Evolutionary conservation across 35 echinoderm and acorn worm genomes (phyloP), one percentile per base, ranked within the genome.

Genomic region (Eucidaris tribuloides): DNA sequence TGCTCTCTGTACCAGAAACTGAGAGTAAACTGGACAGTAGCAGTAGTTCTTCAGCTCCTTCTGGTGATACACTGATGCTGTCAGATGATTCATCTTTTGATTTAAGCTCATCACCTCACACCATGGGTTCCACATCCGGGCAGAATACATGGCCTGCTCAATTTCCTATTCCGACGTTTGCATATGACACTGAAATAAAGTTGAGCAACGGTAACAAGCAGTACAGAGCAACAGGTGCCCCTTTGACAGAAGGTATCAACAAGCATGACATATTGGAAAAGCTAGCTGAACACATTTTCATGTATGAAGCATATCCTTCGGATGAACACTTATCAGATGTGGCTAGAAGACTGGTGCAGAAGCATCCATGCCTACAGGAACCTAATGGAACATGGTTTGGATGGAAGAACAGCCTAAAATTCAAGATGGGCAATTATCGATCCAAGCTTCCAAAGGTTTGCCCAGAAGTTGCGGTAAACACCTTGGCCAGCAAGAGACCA

Each of bases 1-100:
- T 68, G 63, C 63, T 68, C 63, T 68, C 63, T 3, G 63, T 68
- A 33, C 63, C 63, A 68, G 63, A 68, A 33, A 68, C 63, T 68
- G 63, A 24, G 2, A 68, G 3, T 68, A 34, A 68, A 68, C 63
- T 58, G 56, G 56, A 68, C 63, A 68, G 63, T 68, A 68, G 3
- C 63, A 4, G 3, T 68, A 24, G 3, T 68, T 68, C 63, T 68
- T 68, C 63, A 24, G 63, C 63, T 68, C 63, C 63, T 68, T 68
- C 63, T 24, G 22, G 63, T 68, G 63, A 68, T 68, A 68, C 63
- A 4, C 63, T 11, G 63, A 4, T 68, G 27, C 63, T 68, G 22
- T 68, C 63, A 11, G 63, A 68, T 68, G 63, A 68, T 24, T 68
- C 63, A 68, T 68, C 22, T 34, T n/a, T n/a, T 3, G 63, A 68